Evolutionary conservation across 1,140 invertebrate species (phyloP), one percentile per base, ranked within the genome.

Genomic region (Trachelipus rathkii): DNA sequence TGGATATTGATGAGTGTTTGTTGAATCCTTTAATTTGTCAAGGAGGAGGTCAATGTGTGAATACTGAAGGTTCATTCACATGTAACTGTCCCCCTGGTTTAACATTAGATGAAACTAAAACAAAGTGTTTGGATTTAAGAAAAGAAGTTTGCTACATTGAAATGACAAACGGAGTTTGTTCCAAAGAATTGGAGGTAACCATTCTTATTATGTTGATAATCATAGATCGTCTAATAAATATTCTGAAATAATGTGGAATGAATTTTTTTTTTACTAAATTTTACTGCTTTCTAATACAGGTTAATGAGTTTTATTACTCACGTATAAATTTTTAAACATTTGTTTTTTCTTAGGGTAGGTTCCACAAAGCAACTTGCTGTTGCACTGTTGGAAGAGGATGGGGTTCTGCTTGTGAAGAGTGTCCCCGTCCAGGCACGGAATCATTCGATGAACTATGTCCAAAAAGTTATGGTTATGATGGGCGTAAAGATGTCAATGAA

Each of bases 401-500:
- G 87, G 86, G 87, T 19, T 86, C 89, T 11, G 89, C 88, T 68
- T 95, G 93, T 85, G 90, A 93, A 81, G 84, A 88, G 0, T 96
- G 94, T 84, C 94, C 94, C 10, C 88, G 89, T 82, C 89, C 84
- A 66, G 87, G 89, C 11, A 89, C 90, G 67, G 87, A 89, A 46
- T 84, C 87, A 2, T 89, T 89, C 78, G 77, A 84, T 0, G 90
- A 91, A 72, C 83, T 92, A 0, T 92, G 91, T 81, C 90, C 90
- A 0, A 88, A 90, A 82, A 90, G 88, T 10, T 82, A 84, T 72
- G 89, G 92, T 6, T 91, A 90, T 76, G 86, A 90, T 0, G 90
- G 91, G 10, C 86, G 89, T 75, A 89, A 91, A 85, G 93, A 96
- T 82, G 91, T 95, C 68, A 94, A 95, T 85, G 93, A 95, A 84